A percentile compares a stretch with the other conserved stretches of the same genome.
These are phyloP conservation scores for Megaptera novaeangliae DNA, from an alignment of 2,113 vertebrate species.

Conservation along the genomic window DNA sequence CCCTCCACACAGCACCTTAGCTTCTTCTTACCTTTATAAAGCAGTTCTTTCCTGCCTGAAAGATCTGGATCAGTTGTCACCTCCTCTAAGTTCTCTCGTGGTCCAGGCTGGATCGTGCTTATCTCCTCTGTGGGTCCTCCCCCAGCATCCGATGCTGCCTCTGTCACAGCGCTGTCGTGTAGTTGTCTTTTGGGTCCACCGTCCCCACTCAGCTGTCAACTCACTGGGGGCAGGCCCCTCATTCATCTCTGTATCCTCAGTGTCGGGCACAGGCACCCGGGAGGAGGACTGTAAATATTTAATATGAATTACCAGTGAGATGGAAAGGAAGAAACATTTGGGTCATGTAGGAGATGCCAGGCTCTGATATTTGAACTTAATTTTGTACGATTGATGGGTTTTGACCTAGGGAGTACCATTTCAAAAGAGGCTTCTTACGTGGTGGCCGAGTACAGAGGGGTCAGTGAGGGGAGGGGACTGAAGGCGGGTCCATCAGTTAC, in stretches of 20 bases:
- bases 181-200: neutral
- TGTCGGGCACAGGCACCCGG: neutral
- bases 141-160: rapidly evolving
- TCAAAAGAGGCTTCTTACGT: neutral
- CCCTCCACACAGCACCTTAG: neutral
- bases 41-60: neutral
- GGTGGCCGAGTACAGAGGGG: too few species aligned
- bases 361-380: neutral
- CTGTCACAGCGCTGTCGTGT: neutral
- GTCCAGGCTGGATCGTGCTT: neutral
- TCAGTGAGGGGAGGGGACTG: neutral
- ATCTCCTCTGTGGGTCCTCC: neutral
- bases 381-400: rapidly evolving
- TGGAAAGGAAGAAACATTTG: neutral
- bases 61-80: neutral
- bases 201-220: neutral
- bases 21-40: neutral
- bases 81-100: neutral
- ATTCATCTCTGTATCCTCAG: neutral
- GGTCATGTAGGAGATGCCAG: neutral
- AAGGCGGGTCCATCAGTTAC: rapidly evolving
- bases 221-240: neutral
- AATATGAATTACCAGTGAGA: neutral
- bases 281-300: neutral
- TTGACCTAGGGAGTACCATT: neutral